These are phyloP conservation scores for Zonotrichia albicollis DNA, from an alignment of 2,797 vertebrate species.

Conservation along the genomic window DNA sequence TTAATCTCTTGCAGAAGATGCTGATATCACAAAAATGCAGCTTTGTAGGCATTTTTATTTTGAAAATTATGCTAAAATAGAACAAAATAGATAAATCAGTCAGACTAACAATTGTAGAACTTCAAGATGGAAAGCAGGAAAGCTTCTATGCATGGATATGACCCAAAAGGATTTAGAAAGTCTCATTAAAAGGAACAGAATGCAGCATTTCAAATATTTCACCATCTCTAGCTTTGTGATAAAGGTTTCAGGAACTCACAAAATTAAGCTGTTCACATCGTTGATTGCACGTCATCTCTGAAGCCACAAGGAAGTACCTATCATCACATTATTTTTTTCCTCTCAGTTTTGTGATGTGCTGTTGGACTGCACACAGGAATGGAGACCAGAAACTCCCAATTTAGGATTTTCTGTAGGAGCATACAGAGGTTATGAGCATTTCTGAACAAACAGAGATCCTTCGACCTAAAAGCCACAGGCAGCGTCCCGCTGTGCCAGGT, in stretches of 20 bases:
- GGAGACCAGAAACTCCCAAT: background rate
- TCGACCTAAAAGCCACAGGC: background rate
- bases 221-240: background rate
- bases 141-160: background rate
- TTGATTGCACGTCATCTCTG: background rate
- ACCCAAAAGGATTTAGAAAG: slow-evolving; percentile 16
- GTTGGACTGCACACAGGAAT: background rate
- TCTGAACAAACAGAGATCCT: background rate
- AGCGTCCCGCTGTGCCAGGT: background rate
- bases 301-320: slow-evolving; percentile 42
- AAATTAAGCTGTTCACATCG: slow-evolving; percentile 4
- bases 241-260: slow-evolving; percentile 3
- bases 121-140: slow-evolving; percentile 9
- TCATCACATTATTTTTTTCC: slow-evolving; percentile 8
- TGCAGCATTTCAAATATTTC: slow-evolving; percentile 41
- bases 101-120: background rate
- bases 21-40: background rate
- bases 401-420: background rate
- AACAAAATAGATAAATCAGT: slow-evolving; percentile 20
- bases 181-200: slow-evolving; percentile 44
- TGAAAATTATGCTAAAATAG: background rate
- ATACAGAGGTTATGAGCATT: background rate
- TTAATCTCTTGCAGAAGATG: slow-evolving; percentile 5
- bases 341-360: background rate
- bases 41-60: background rate